phyloP scores from a whole-genome alignment of 1,140 invertebrate genomes.

The Bombus fervidus region DNA sequence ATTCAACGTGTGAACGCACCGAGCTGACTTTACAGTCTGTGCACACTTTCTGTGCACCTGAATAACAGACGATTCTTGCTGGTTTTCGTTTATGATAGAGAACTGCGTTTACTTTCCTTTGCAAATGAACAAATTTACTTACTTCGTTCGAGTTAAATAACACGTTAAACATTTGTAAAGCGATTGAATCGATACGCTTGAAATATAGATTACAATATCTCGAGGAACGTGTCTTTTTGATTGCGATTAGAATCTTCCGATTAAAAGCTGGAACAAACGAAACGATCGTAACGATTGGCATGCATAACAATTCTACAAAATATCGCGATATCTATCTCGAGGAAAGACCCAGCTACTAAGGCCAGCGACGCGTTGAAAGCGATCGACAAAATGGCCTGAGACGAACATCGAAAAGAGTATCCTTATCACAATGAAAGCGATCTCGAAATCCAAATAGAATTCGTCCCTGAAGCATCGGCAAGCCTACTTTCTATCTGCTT shows the following conservation, averaged over 20 bases:
- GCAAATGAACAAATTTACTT: not conserved
- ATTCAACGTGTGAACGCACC: not conserved
- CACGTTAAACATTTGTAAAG: not conserved
- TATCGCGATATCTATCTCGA: slow-evolving; percentile 6
- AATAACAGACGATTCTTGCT: not conserved
- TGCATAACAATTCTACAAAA: not conserved
- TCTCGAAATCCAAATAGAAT: slow-evolving; percentile 12
- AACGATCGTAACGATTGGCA: not conserved
- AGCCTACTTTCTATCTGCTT: slow-evolving; percentile 48
- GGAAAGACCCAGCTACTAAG: not conserved
- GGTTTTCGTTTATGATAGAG: not conserved
- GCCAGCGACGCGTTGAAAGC: not conserved
- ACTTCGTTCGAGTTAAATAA: not conserved
- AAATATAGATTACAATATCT: too few relatives aligned
- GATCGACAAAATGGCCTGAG: not conserved
- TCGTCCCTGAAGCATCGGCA: not conserved
- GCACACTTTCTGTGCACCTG: not conserved
- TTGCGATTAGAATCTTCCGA: too few relatives aligned
- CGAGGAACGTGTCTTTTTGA: too few relatives aligned
- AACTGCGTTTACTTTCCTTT: not conserved
- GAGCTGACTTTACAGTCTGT: slow-evolving; percentile 15
- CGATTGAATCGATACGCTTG: not conserved
- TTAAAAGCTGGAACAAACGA: too few relatives aligned
- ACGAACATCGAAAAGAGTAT: not conserved
- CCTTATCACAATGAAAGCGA: slow-evolving; percentile 43